Evolutionary conservation across 2,888 invertebrate genomes (phyloP).

Genomic region (Hemistola chrysoprasaria): DNA sequence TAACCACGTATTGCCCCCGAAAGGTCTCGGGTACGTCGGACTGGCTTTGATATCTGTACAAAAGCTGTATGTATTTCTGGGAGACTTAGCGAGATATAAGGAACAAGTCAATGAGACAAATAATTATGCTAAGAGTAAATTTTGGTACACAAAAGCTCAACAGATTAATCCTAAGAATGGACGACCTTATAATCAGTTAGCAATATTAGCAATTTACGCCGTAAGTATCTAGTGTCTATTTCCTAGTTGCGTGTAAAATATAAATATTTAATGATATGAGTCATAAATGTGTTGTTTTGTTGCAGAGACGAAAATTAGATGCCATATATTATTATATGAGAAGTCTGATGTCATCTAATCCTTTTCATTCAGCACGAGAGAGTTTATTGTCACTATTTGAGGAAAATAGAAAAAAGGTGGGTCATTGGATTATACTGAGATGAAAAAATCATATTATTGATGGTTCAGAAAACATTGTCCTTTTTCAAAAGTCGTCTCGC

Average conservation of each 20-base stretch:
- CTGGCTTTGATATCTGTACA: slow-evolving; percentile 93
- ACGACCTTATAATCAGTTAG: slow-evolving; percentile 96
- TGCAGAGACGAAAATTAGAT: slow-evolving; percentile 94
- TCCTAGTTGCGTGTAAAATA: too few relatives aligned
- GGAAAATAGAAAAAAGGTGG: slow-evolving; percentile 95
- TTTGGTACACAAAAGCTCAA: slow-evolving; percentile 96
- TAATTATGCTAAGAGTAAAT: slow-evolving; percentile 87
- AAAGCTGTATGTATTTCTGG: slow-evolving; percentile 93
- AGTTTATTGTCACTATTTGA: slow-evolving; percentile 94
- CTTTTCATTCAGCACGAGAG: slow-evolving; percentile 95
- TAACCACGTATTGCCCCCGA: slow-evolving; percentile 81
- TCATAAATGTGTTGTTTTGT: slow-evolving; percentile 37
- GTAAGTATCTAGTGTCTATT: slow-evolving; percentile 80
- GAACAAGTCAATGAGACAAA: slow-evolving; percentile 91
- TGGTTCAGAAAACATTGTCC: too few relatives aligned
- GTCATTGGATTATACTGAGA: too few relatives aligned
- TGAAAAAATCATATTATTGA: too few relatives aligned
- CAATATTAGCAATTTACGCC: slow-evolving; percentile 92
- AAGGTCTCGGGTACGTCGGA: slow-evolving; percentile 85
- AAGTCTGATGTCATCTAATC: slow-evolving; percentile 96
- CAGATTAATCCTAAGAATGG: slow-evolving; percentile 97
- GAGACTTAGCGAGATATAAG: slow-evolving; percentile 95
- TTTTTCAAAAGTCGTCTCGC: too few relatives aligned
- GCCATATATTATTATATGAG: slow-evolving; percentile 99
- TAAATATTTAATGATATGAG: slow-evolving; percentile 1